Conservation (phyloP, 1,140 invertebrate genomes). For the Leptinotarsa undecemlineata region DNA sequence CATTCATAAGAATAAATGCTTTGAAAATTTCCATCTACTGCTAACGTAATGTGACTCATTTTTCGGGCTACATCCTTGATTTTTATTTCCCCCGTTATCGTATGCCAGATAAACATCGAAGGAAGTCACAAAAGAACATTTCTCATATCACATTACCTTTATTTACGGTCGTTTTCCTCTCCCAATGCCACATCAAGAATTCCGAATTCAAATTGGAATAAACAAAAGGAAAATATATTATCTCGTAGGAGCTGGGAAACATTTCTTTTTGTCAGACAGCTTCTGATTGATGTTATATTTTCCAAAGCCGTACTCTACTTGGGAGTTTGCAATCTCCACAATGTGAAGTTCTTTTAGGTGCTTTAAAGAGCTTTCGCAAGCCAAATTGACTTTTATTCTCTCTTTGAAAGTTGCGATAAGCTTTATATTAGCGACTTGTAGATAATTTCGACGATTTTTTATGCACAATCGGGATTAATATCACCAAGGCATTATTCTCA, state of each 20-base stretch:
- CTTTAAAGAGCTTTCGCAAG: not conserved
- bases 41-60: no score
- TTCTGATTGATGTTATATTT: conserved; percentile 5
- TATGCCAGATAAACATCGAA: not conserved
- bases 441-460: not conserved
- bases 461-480: not conserved
- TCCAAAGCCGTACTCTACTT: not conserved
- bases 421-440: not conserved
- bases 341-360: conserved; percentile 3
- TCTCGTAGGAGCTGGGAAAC: not conserved
- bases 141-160: not conserved
- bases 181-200: not conserved
- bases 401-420: conserved; percentile 2
- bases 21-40: no score
- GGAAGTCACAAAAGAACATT: not conserved
- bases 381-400: not conserved
- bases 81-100: no score
- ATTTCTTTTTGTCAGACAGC: conserved; percentile 1
- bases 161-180: not conserved
- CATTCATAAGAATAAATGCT: no score
- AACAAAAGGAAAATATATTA: conserved; percentile 1
- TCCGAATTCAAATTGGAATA: conserved; percentile 2
- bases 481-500: no score
- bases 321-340: conserved; percentile 1
- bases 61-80: no score